A percentile compares a stretch with the other conserved stretches of the same genome.
Evolutionary conservation across 2,113 vertebrate species (phyloP).

Genomic region (Hucho hucho): DNA sequence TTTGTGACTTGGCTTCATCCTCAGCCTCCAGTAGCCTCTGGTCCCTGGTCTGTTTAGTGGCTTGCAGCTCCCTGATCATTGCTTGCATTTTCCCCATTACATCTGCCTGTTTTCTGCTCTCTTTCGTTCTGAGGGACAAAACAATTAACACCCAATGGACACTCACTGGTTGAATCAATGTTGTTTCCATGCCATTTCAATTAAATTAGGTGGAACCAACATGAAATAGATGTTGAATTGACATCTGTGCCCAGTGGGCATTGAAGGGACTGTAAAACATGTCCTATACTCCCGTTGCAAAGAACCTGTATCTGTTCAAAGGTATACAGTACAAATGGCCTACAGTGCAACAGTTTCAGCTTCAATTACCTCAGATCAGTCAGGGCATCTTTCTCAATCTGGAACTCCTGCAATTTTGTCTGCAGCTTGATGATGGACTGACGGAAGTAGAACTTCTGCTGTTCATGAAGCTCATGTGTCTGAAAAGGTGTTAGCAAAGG

Average conservation of each 20-base stretch:
- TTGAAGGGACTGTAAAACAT: no score
- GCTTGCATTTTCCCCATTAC: slow-evolving; percentile 72
- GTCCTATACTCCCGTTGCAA: neutral
- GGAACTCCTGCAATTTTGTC: slow-evolving; percentile 69
- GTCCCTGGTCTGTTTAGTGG: slow-evolving; percentile 60
- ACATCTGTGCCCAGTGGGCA: no score
- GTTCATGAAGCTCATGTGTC: slow-evolving; percentile 61
- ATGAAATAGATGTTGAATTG: no score
- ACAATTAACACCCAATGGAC: neutral
- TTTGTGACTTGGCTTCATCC: slow-evolving; percentile 59
- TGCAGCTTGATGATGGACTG: slow-evolving; percentile 69
- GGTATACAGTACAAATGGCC: slow-evolving; percentile 4
- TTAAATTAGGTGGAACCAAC: no score
- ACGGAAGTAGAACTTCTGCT: slow-evolving; percentile 60
- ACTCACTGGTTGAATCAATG: no score
- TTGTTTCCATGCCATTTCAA: no score
- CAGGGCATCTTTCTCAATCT: slow-evolving; percentile 68
- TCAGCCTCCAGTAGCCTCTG: slow-evolving; percentile 72
- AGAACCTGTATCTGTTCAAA: slow-evolving; percentile 42
- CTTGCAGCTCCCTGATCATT: slow-evolving; percentile 74
- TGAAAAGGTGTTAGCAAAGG: slow-evolving; percentile 34
- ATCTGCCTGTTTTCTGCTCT: slow-evolving; percentile 69
- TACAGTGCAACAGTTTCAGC: neutral
- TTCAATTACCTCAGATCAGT: slow-evolving; percentile 72
- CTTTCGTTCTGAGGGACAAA: slow-evolving; percentile 64